A percentile compares a stretch with the other conserved stretches of the same genome.
Conservation (phyloP, 2,113 vertebrate species). For the Pheucticus melanocephalus region DNA sequence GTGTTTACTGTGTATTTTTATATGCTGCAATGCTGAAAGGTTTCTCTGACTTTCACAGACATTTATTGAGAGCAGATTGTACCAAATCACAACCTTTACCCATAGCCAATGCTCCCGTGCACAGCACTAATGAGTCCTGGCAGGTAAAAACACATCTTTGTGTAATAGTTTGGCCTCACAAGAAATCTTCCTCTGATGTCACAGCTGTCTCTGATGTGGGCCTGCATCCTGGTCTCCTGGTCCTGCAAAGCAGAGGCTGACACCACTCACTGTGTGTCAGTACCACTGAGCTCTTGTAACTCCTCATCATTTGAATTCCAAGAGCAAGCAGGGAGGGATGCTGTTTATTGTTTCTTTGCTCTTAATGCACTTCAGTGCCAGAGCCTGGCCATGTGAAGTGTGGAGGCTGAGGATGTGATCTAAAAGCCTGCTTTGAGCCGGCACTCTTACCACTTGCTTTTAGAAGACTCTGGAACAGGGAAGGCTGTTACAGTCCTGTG, state of each 20-base stretch:
- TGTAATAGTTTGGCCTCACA: neutral
- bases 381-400: neutral
- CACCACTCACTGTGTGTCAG: neutral
- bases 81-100: neutral
- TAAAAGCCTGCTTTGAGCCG: neutral
- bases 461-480: neutral
- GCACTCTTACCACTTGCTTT: neutral
- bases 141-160: neutral
- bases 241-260: neutral
- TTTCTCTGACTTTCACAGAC: neutral
- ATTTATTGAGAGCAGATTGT: neutral
- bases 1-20: neutral
- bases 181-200: neutral
- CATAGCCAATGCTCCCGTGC: fast-evolving
- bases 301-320: neutral
- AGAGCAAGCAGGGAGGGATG: neutral
- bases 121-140: neutral
- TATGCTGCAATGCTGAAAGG: neutral
- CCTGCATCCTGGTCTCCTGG: neutral
- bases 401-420: neutral
- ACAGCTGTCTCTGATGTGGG: neutral
- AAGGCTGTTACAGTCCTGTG: neutral
- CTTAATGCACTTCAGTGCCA: neutral
- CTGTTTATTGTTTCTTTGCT: neutral
- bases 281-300: neutral